These are phyloP conservation scores for Hycleus cichorii DNA, from an alignment of 1,140 invertebrate genomes.

Conservation along the genomic window DNA sequence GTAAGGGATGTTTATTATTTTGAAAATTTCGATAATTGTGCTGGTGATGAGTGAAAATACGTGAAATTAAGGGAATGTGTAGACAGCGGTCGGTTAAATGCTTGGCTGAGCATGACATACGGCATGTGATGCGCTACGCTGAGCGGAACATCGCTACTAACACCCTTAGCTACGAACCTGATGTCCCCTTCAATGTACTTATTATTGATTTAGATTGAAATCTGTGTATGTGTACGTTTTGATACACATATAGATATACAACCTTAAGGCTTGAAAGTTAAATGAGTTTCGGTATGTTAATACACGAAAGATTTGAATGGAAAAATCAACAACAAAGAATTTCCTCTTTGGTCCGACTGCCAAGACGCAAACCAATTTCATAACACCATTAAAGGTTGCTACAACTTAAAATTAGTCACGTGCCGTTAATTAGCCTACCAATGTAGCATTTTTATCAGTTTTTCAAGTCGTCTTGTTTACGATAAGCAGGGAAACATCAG, in stretches of 20 bases:
- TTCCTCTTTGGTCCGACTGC: too few relatives aligned
- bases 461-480: too few relatives aligned
- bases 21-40: not conserved
- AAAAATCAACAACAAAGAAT: not conserved
- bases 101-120: conserved; percentile 19
- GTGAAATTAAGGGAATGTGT: too few relatives aligned
- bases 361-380: too few relatives aligned
- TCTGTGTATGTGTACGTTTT: conserved; percentile 6
- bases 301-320: not conserved
- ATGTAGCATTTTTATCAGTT: too few relatives aligned
- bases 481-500: too few relatives aligned
- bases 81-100: conserved; percentile 14
- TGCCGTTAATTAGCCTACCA: too few relatives aligned
- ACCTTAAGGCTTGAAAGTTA: conserved; percentile 16
- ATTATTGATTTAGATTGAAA: conserved; percentile 25
- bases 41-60: not conserved
- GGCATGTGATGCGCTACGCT: conserved; percentile 20
- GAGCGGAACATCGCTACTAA: conserved; percentile 23
- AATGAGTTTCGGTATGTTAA: conserved; percentile 2
- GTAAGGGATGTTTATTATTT: not conserved
- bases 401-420: too few relatives aligned
- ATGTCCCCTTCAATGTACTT: conserved; percentile 14
- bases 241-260: not conserved
- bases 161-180: conserved; percentile 14
- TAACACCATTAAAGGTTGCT: too few relatives aligned